phyloP scores from a whole-genome alignment of 2,113 vertebrate species.

The Phyllopteryx taeniolatus region DNA sequence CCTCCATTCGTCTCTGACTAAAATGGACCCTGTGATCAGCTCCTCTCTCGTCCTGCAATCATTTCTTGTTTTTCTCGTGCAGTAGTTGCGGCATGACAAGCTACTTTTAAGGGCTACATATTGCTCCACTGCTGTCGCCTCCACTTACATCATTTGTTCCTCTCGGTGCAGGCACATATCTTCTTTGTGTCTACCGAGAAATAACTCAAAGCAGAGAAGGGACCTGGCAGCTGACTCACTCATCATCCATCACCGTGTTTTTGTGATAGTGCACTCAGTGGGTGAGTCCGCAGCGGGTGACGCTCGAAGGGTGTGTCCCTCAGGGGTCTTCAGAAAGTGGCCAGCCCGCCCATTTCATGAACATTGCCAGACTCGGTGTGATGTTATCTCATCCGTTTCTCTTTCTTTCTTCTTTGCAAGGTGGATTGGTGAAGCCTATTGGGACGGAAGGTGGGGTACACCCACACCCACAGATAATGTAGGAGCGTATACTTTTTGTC shows the following conservation, averaged over 20 bases:
- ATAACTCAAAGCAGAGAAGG: conserved; percentile 49
- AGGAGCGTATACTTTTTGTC: neutral
- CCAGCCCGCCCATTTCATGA: conserved; percentile 19
- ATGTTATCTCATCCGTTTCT: neutral
- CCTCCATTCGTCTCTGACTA: conserved; percentile 20
- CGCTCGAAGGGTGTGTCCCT: conserved; percentile 29
- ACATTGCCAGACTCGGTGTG: neutral
- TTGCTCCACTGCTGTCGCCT: conserved; percentile 22
- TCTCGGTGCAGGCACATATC: conserved; percentile 14
- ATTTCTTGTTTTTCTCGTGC: conserved; percentile 27
- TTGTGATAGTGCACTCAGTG: conserved; percentile 41
- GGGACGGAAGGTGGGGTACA: neutral
- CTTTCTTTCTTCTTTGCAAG: neutral
- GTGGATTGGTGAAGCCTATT: neutral
- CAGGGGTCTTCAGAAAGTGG: conserved; percentile 48
- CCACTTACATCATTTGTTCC: conserved; percentile 23
- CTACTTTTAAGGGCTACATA: conserved; percentile 36
- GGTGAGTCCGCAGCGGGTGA: conserved; percentile 58
- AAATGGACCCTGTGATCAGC: conserved; percentile 21
- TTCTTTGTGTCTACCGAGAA: conserved; percentile 50
- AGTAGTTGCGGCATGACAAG: conserved; percentile 17
- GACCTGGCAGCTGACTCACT: conserved; percentile 49
- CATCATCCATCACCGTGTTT: conserved; percentile 55
- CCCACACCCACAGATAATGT: neutral
- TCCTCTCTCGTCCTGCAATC: conserved; percentile 21